Evolutionary conservation across 2,888 invertebrate species (phyloP).

Genomic region (Diadegma fenestrale): DNA sequence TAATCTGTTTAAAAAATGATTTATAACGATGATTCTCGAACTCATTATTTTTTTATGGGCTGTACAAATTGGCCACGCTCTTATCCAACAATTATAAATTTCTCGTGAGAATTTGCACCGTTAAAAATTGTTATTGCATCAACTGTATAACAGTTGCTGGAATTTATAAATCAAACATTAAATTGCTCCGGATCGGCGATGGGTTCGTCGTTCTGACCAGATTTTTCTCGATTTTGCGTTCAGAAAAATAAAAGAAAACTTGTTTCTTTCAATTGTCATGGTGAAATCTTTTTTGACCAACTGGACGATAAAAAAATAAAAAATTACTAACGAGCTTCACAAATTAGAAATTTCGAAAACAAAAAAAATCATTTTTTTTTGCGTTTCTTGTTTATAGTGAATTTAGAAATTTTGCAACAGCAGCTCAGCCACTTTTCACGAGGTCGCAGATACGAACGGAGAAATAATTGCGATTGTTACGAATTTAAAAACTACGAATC

Average conservation of each 20-base stretch:
- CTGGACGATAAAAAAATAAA: neutral
- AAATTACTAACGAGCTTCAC: neutral
- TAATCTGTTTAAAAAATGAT: no score
- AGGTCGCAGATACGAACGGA: constrained; percentile 6
- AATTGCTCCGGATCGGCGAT: no score
- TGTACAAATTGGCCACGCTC: no score
- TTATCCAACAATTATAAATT: no score
- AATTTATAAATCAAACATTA: no score
- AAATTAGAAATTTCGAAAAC: neutral
- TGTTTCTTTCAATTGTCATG: neutral
- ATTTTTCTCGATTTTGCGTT: neutral
- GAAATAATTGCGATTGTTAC: neutral
- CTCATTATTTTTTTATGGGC: no score
- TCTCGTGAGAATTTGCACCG: no score
- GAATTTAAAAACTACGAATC: constrained; percentile 1
- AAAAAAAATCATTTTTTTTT: neutral
- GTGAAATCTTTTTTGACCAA: neutral
- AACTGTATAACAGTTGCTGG: no score
- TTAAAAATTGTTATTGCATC: no score
- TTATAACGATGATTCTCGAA: no score
- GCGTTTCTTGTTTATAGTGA: neutral
- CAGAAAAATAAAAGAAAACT: neutral
- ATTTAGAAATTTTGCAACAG: neutral
- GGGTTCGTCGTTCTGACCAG: neutral
- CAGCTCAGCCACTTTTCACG: neutral